phyloP scores from a whole-genome alignment of 2,797 vertebrate genomes.

The Poeciliopsis infans region DNA sequence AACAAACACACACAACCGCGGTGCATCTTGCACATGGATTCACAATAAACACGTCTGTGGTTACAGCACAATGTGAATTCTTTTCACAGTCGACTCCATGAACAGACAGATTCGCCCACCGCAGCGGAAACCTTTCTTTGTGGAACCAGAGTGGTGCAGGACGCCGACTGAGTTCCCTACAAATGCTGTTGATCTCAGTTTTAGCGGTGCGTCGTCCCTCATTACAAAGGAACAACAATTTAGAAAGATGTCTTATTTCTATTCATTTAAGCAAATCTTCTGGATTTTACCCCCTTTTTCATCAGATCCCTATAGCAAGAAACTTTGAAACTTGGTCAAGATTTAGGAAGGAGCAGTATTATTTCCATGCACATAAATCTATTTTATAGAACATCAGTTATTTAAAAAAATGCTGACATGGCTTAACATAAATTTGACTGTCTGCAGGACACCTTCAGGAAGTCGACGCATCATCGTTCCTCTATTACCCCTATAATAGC shows the following conservation, averaged over 20 bases:
- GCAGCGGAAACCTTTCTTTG: constrained; percentile 46
- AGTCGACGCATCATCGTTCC: too few species aligned
- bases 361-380: too few species aligned
- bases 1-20: constrained; percentile 23
- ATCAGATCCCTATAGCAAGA: constrained; percentile 9
- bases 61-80: constrained; percentile 8
- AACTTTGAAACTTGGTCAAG: background rate
- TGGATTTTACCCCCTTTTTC: constrained; percentile 2
- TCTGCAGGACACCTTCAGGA: too few species aligned
- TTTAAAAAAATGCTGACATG: too few species aligned
- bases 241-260: constrained; percentile 16
- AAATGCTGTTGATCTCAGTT: constrained; percentile 51
- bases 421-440: too few species aligned
- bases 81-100: constrained; percentile 8
- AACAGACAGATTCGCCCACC: constrained; percentile 27
- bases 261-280: constrained; percentile 24
- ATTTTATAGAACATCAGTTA: too few species aligned
- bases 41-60: constrained; percentile 21
- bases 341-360: too few species aligned
- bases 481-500: too few species aligned
- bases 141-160: constrained; percentile 58
- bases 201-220: constrained; percentile 30
- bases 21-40: constrained; percentile 22
- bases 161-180: constrained; percentile 50
- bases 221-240: constrained; percentile 33